Evolutionary conservation across 2,113 vertebrate genomes (phyloP), one percentile per base, ranked within the genome.

Genomic region (Corythaeola cristata): DNA sequence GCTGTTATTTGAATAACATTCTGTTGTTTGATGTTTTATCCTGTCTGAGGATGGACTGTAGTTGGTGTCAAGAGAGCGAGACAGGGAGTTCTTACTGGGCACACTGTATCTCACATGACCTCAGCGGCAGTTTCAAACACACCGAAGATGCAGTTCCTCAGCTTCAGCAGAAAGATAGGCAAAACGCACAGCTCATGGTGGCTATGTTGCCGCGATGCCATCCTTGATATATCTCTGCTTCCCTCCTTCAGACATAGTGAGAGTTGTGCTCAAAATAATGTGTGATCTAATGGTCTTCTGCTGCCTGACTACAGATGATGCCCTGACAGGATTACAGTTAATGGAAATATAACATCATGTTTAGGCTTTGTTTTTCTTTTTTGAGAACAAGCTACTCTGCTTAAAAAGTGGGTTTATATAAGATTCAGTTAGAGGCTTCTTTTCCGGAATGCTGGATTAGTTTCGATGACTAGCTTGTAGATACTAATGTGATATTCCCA

Each of bases 161-260:
- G 45, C 30, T 82, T 12, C 69, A 63, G 27, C 19, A 13, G 37
- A 37, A 59, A 49, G 45, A 39, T n/a, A 22, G 3, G 20, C 45
- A 56, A 37, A 75, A 28, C 5, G 3, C 63, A 39, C 11, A 39
- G 3, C 37, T 50, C 1, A 0, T 3, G 39, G 27, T 49, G 56
- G 24, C 74, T 53, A 4, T 0, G 1, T 67, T 88, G 67, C 73
- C n/a, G 45, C 66, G 59, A 11, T 66, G 62, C 27, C 28, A 56
- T 33, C 55, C 16, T 62, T 12, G 21, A 27, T n/a, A 4, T 5
- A 30, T 6, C 32, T 84, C 66, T 52, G 27, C 33, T 55, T 90
- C 73, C 27, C 32, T 76, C 11, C 53, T 52, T 28, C 56, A 68
- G 76, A 22, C 23, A 13, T 23, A 64, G 68, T 37, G 56, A 73